Conservation (phyloP, 2,113 vertebrate species). For the Poeciliopsis prolifica region DNA sequence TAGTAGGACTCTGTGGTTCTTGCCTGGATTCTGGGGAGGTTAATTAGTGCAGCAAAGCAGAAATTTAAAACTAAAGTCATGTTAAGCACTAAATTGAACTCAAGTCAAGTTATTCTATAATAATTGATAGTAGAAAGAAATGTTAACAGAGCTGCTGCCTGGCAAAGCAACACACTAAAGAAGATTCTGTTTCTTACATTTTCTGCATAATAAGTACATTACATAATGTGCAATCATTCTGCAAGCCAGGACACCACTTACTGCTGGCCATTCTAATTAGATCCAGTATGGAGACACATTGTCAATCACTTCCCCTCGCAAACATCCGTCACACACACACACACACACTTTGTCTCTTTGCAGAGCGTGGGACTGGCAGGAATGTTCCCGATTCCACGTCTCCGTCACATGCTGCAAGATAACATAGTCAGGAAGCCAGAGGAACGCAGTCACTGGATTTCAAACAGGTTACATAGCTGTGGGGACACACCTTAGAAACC, state of each 20-base stretch:
- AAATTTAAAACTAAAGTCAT: too few species aligned
- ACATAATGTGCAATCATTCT: constrained; percentile 21
- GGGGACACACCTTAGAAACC: constrained; percentile 41
- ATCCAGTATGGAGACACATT: constrained; percentile 33
- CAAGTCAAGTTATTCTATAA: background rate
- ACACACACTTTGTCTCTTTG: constrained; percentile 17
- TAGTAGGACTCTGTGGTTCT: too few species aligned
- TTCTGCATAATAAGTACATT: constrained; percentile 27
- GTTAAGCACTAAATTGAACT: background rate
- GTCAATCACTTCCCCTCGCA: constrained; percentile 27
- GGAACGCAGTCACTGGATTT: constrained; percentile 34
- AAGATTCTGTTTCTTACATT: constrained; percentile 27
- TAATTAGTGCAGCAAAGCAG: too few species aligned
- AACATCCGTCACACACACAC: background rate
- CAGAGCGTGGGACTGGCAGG: constrained; percentile 37
- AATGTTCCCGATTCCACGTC: constrained; percentile 46
- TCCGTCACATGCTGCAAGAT: constrained; percentile 56
- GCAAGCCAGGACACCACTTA: constrained; percentile 30
- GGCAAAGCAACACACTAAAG: constrained; percentile 1
- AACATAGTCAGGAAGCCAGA: constrained; percentile 36
- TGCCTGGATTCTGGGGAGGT: too few species aligned
- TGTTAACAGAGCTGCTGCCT: background rate
- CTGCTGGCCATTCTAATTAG: constrained; percentile 52
- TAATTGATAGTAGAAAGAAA: constrained; percentile 1
- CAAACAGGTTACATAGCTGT: constrained; percentile 40